Base-by-base conservation (phyloP, 1,140 invertebrate species). In the Zelostemma sp. region DNA sequence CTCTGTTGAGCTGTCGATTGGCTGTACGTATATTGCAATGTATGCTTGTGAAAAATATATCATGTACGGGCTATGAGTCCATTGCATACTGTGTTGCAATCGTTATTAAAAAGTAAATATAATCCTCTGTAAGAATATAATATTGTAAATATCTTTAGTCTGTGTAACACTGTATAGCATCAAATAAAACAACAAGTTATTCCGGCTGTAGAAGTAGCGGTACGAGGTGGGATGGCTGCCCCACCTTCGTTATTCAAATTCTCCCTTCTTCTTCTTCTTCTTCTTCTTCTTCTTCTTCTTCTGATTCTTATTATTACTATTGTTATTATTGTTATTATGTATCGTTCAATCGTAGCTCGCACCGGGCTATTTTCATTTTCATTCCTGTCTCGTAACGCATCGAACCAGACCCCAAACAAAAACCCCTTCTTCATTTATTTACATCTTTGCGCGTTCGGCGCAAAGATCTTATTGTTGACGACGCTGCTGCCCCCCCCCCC, bases 131-230 rank as follows among this genome's bases (percentile, higher is more conserved):
- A 86, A 83, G 83, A 85, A 86, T 86, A 86, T 85, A 86, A 85
- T 85, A 85, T 84, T 84, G 83, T 86, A 86, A 86, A 86, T 84
- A 86, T 86, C 84, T 86, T 83, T 86, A 86, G 84, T 85, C 81
- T 86, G 83, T 84, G 82, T 86, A 86, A 85, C 84, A 85, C 84
- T 84, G 83, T 86, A 86, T 86, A 86, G 84, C 84, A 86, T 84
- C 71, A 86, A 84, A 86, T 81, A 80, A 86, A 85, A 84, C 79
- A 86, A 86, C 84, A 84, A 84, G 82, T 83, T 74, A 80, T 81
- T 35, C 76, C 80, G 79, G 76, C 80, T 84, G 81, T 79, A 81
- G 74, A 81, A 80, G 33, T 82, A 57, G n/a, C 82, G 81, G 82
- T 83, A 84, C 83, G 82, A 84, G 84, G 82, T 86, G 84, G 84